Conservation (phyloP, 2,888 invertebrate species). For the Cecidostiba fungosa region DNA sequence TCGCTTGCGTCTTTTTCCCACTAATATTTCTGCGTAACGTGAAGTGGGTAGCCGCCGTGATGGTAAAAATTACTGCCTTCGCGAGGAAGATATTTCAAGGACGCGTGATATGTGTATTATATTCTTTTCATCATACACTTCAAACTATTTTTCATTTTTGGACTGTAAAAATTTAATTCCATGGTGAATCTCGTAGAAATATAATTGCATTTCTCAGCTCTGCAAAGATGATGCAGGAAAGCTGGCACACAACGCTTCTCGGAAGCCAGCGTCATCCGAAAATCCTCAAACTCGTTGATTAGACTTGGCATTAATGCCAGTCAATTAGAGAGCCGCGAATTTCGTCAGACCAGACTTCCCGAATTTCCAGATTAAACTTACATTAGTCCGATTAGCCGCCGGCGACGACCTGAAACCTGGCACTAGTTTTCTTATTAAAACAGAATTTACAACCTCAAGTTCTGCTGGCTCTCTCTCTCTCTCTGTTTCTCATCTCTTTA, state of each 20-base stretch:
- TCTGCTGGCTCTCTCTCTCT: not conserved
- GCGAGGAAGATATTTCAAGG: not conserved
- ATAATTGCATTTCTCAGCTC: not conserved
- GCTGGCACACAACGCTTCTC: not conserved
- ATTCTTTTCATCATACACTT: not conserved
- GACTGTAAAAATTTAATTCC: not conserved
- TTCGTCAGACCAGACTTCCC: conserved; percentile 16
- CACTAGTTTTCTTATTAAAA: conserved; percentile 52
- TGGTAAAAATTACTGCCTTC: conserved; percentile 42
- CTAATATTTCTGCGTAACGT: conserved; percentile 55
- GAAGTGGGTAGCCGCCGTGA: conserved; percentile 20
- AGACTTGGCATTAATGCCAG: conserved; percentile 53
- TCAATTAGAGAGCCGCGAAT: conserved; percentile 53
- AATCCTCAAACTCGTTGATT: conserved; percentile 57
- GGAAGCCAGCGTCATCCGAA: conserved; percentile 12
- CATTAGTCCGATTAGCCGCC: conserved; percentile 54
- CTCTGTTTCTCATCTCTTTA: not conserved
- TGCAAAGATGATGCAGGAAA: not conserved
- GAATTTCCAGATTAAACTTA: conserved; percentile 54
- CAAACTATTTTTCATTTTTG: not conserved
- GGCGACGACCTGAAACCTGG: not conserved
- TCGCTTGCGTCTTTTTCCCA: conserved; percentile 24
- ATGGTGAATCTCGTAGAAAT: not conserved
- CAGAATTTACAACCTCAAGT: conserved; percentile 23
- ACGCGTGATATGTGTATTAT: not conserved